Percentiles rank a stretch among this genome's conserved stretches.
These are phyloP conservation scores for Plebejus anna DNA, from an alignment of 2,888 invertebrate genomes.

Conservation along the genomic window DNA sequence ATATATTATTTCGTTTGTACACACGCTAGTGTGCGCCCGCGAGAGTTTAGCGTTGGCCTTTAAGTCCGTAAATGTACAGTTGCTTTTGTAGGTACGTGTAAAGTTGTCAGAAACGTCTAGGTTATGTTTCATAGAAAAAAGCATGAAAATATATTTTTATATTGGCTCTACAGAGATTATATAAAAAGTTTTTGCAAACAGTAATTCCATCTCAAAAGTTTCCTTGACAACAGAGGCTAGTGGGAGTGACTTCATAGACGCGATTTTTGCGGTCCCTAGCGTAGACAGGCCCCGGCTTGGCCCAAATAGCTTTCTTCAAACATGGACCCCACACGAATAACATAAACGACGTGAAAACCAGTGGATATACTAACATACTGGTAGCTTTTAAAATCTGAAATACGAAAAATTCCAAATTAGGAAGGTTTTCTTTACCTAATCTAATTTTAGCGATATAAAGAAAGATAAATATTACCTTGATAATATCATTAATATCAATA, in stretches of 20 bases:
- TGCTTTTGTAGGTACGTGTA: too few species aligned
- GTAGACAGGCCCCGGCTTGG: conserved; percentile 49
- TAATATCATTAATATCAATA: not conserved
- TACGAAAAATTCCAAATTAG: not conserved
- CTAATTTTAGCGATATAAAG: not conserved
- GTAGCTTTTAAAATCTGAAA: not conserved
- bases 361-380: conserved; percentile 45
- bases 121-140: too few species aligned
- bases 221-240: conserved; percentile 49
- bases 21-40: too few species aligned
- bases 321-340: conserved; percentile 57
- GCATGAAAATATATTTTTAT: too few species aligned
- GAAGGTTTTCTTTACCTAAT: not conserved
- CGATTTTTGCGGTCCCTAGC: conserved; percentile 58
- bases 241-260: conserved; percentile 51
- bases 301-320: conserved; percentile 48
- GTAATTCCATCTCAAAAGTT: not conserved
- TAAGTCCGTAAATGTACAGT: too few species aligned
- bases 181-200: too few species aligned
- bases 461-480: not conserved
- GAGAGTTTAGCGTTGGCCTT: too few species aligned
- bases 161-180: too few species aligned
- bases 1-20: too few species aligned
- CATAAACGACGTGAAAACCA: conserved; percentile 45
- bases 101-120: too few species aligned